Conservation (phyloP, 2,888 invertebrate species). For the Operophtera brumata region DNA sequence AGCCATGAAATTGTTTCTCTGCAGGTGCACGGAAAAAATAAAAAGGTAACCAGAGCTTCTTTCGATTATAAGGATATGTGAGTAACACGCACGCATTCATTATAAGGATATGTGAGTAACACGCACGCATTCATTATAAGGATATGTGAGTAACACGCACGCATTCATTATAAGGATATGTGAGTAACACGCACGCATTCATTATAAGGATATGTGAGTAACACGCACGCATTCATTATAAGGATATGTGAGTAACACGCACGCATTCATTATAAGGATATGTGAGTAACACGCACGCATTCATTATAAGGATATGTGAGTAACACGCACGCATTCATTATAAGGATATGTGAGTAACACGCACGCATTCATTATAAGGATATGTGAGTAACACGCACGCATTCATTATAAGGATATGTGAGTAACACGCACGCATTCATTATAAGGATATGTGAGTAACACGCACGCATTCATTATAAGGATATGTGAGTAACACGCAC, state of each 20-base stretch:
- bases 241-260: slow-evolving; percentile 57
- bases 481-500: slow-evolving; percentile 58
- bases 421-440: slow-evolving; percentile 57
- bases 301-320: slow-evolving; percentile 55
- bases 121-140: slow-evolving; percentile 44
- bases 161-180: slow-evolving; percentile 51
- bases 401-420: slow-evolving; percentile 52
- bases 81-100: slow-evolving; percentile 47
- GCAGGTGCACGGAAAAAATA: slow-evolving; percentile 71
- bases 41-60: slow-evolving; percentile 66
- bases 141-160: slow-evolving; percentile 58
- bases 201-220: slow-evolving; percentile 58
- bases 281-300: slow-evolving; percentile 61
- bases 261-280: slow-evolving; percentile 48
- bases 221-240: slow-evolving; percentile 42
- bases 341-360: slow-evolving; percentile 57
- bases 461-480: slow-evolving; percentile 44
- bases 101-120: slow-evolving; percentile 58
- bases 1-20: slow-evolving; percentile 51
- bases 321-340: slow-evolving; percentile 50
- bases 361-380: slow-evolving; percentile 48
- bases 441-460: slow-evolving; percentile 58
- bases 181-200: slow-evolving; percentile 60
- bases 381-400: slow-evolving; percentile 59
- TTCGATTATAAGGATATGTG: slow-evolving; percentile 50